Conservation (phyloP, 2,888 invertebrate genomes). For the Cryptophagus acutangulus region DNA sequence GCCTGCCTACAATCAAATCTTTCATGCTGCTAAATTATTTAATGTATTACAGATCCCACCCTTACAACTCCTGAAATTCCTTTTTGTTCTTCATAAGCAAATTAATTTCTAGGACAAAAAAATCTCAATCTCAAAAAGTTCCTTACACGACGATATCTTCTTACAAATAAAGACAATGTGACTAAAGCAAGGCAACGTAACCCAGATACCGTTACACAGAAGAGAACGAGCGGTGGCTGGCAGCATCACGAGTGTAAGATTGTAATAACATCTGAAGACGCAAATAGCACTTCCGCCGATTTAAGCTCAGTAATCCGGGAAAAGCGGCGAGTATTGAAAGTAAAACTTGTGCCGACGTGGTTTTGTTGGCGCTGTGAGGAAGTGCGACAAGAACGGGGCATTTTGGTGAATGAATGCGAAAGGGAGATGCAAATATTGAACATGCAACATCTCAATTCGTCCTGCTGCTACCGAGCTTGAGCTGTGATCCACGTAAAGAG, state of each 20-base stretch:
- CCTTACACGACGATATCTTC: too few species aligned
- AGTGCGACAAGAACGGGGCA: too few species aligned
- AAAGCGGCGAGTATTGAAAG: conserved; percentile 40
- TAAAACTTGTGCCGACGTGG: conserved; percentile 37
- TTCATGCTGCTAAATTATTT: too few species aligned
- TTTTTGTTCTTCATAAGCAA: too few species aligned
- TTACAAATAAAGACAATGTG: conserved; percentile 11
- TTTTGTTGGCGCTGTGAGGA: conserved; percentile 14
- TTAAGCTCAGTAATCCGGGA: conserved; percentile 41
- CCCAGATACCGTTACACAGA: conserved; percentile 17
- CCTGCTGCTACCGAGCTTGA: conserved; percentile 20
- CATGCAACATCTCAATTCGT: conserved; percentile 23
- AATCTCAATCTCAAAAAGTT: too few species aligned
- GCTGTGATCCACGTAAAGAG: conserved; percentile 27
- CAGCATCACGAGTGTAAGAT: conserved; percentile 20
- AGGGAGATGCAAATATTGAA: conserved; percentile 17
- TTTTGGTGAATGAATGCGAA: conserved; percentile 16
- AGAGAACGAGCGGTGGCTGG: not conserved
- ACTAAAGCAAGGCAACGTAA: conserved; percentile 14
- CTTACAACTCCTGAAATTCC: too few species aligned
- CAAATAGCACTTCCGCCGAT: conserved; percentile 43
- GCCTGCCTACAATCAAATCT: too few species aligned
- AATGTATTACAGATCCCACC: too few species aligned
- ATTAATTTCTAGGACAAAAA: too few species aligned
- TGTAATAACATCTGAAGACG: conserved; percentile 37